phyloP scores from a whole-genome alignment of 2,888 invertebrate genomes.

The Pterostichus niger region DNA sequence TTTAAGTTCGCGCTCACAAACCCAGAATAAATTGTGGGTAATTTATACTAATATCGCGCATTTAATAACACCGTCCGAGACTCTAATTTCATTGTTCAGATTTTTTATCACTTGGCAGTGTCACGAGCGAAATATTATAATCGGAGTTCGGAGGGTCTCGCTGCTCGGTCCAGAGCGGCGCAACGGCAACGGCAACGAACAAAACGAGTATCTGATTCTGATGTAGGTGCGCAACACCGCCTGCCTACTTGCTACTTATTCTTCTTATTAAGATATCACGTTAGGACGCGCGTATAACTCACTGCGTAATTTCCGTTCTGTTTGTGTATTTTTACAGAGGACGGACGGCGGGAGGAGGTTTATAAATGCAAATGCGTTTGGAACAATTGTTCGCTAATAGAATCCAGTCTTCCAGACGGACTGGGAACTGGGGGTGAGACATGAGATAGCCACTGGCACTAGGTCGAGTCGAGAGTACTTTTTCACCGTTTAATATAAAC shows the following conservation, averaged over 20 bases:
- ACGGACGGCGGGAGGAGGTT: conserved; percentile 5
- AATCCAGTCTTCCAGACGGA: conserved; percentile 18
- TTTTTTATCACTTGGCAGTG: conserved; percentile 65
- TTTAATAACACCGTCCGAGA: conserved; percentile 60
- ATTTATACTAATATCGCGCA: conserved; percentile 65
- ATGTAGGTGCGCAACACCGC: conserved; percentile 15
- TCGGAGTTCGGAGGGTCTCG: background rate
- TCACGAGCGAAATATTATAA: conserved; percentile 59
- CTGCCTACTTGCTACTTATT: conserved; percentile 4
- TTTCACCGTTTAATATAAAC: conserved; percentile 50
- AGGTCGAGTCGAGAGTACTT: conserved; percentile 25
- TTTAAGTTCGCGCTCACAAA: conserved; percentile 42
- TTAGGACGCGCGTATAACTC: conserved; percentile 57
- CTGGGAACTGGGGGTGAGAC: background rate
- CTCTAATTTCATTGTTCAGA: conserved; percentile 65
- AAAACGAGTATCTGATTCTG: conserved; percentile 38
- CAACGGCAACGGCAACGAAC: background rate
- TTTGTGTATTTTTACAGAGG: conserved; percentile 55
- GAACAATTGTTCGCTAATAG: conserved; percentile 60
- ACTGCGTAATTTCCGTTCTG: conserved; percentile 64
- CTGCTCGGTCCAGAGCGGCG: background rate
- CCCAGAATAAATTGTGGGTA: conserved; percentile 60
- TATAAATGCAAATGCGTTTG: conserved; percentile 59
- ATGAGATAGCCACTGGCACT: conserved; percentile 1
- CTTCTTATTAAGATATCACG: conserved; percentile 61